These are phyloP conservation scores for Anser cygnoides DNA, from an alignment of 2,113 vertebrate genomes.

Conservation along the genomic window DNA sequence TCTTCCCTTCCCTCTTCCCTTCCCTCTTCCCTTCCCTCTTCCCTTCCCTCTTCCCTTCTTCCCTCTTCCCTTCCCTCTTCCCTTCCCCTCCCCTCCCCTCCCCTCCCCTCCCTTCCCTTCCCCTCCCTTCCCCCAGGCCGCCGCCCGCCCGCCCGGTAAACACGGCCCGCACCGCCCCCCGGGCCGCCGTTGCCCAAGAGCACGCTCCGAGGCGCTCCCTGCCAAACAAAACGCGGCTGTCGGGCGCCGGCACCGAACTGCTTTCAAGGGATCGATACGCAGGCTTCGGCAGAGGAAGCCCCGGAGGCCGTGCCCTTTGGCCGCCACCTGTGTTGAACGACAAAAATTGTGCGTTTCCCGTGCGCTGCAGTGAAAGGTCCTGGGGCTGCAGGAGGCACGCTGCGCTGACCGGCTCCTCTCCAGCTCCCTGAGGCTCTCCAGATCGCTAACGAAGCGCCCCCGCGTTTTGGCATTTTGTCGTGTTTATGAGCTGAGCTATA, in stretches of 20 bases:
- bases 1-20: too few species aligned
- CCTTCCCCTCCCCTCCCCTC: too few species aligned
- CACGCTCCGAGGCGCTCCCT: too few species aligned
- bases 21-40: too few species aligned
- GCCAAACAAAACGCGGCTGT: neutral
- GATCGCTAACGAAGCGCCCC: rapidly evolving
- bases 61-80: too few species aligned
- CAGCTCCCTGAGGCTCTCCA: neutral
- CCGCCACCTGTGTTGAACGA: neutral
- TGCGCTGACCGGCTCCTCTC: neutral
- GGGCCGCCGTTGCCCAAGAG: neutral
- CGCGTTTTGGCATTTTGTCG: rapidly evolving
- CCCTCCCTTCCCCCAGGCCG: too few species aligned
- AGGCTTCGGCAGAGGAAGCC: neutral
- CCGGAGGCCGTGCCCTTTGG: neutral
- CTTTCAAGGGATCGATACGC: neutral
- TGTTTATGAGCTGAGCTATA: rapidly evolving
- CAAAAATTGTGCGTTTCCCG: rapidly evolving
- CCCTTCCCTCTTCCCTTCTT: too few species aligned
- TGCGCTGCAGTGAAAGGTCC: neutral
- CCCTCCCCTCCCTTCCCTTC: too few species aligned
- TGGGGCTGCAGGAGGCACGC: neutral
- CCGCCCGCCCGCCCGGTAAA: too few species aligned
- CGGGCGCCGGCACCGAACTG: neutral
- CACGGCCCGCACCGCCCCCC: too few species aligned